phyloP scores from a whole-genome alignment of 2,113 vertebrate species.

The Nannospalax galili region DNA sequence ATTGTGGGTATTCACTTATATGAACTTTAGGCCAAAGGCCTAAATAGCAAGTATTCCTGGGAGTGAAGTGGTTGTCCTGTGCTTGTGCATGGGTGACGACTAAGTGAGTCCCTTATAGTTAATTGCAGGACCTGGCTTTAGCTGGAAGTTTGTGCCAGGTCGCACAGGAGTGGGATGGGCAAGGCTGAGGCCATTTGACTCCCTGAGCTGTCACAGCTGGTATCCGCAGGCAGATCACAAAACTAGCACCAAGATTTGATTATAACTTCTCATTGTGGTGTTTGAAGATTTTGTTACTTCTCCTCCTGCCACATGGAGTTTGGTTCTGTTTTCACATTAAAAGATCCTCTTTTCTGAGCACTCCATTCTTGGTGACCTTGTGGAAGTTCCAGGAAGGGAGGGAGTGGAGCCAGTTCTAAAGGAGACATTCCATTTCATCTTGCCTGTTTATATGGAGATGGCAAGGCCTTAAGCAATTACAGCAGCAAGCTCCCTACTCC shows the following conservation, averaged over 20 bases:
- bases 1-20: slow-evolving; percentile 49
- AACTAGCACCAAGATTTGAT: slow-evolving; percentile 58
- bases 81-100: neutral
- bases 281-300: slow-evolving; percentile 65
- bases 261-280: slow-evolving; percentile 62
- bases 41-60: neutral
- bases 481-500: slow-evolving; percentile 12
- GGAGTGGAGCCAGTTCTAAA: slow-evolving; percentile 53
- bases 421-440: slow-evolving; percentile 34
- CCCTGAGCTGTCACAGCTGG: neutral
- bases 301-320: slow-evolving; percentile 38
- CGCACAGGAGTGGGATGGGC: neutral
- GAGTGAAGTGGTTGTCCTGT: neutral
- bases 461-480: slow-evolving; percentile 52
- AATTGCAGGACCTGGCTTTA: neutral
- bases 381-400: slow-evolving; percentile 57
- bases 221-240: neutral
- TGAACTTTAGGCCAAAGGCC: neutral
- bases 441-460: slow-evolving; percentile 61
- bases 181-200: neutral
- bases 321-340: slow-evolving; percentile 65
- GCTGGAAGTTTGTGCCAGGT: neutral
- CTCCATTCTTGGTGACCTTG: slow-evolving; percentile 67
- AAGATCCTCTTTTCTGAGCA: slow-evolving; percentile 60
- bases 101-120: neutral